phyloP scores from a whole-genome alignment of 2,888 invertebrate genomes.

The Crepidodera aurea region DNA sequence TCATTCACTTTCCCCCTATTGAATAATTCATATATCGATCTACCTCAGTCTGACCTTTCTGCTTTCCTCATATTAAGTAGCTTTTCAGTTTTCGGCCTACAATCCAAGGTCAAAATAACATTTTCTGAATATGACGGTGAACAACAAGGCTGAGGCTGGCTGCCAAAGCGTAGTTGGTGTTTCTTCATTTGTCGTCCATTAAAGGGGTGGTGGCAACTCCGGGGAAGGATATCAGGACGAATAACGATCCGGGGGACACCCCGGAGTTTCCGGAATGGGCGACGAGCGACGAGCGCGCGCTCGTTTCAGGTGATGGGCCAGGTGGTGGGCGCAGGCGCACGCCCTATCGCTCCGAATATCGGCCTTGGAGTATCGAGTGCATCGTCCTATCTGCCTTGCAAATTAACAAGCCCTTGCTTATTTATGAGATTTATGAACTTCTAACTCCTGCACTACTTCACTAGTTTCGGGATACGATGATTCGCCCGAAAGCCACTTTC shows the following conservation, averaged over 20 bases:
- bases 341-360: constrained; percentile 32
- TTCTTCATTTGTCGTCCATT: constrained; percentile 53
- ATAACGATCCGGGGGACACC: constrained; percentile 60
- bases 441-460: constrained; percentile 50
- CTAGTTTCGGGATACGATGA: constrained; percentile 18
- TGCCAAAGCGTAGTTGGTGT: constrained; percentile 35
- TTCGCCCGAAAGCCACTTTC: constrained; percentile 20
- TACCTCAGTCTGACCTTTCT: constrained; percentile 62
- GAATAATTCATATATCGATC: constrained; percentile 64
- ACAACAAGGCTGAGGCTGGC: neutral
- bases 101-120: constrained; percentile 52
- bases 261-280: constrained; percentile 43
- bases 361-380: constrained; percentile 59
- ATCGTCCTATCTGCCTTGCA: constrained; percentile 62
- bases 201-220: constrained; percentile 58
- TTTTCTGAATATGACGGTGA: constrained; percentile 31
- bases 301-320: constrained; percentile 50
- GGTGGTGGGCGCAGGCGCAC: constrained; percentile 39
- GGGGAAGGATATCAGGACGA: constrained; percentile 59
- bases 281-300: constrained; percentile 42
- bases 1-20: constrained; percentile 63
- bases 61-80: constrained; percentile 62
- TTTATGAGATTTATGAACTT: constrained; percentile 63
- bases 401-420: constrained; percentile 60
- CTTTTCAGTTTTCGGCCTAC: constrained; percentile 50